Base-by-base conservation (phyloP, 1,140 invertebrate species). In the Cecropterus lyciades region DNA sequence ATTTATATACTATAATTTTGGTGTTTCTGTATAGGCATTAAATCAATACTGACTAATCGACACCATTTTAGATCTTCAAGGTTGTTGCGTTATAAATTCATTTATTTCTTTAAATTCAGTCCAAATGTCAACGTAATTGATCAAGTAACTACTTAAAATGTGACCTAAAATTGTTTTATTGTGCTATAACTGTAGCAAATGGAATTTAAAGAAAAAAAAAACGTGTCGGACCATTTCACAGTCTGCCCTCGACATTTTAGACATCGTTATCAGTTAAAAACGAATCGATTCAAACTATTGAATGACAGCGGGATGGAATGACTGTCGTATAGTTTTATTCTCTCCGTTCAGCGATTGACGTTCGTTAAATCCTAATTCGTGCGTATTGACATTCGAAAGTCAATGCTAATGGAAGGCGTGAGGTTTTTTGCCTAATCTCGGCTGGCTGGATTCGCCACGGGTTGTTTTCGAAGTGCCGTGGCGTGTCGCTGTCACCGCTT, bases 381-480 rank as follows among this genome's bases (percentile, higher is more conserved):
- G 87, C 85, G 85, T 88, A 88, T 87, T 88, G 85, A 87, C 84
- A 82, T 85, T 86, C 69, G 85, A 87, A 87, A 87, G 81, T 84
- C 85, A 81, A 72, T 72, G 77, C 71, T 90, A 90, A 90, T 90
- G 85, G 85, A 84, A 75, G 80, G 79, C 82, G 82, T 82, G 77
- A 77, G 79, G 71, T 90, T 88, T 88, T 88, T 90, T 88, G 76
- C 79, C 85, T 87, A 85, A 90, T 87, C 84, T 83, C 73, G 72
- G 65, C 62, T 57, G 67, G 79, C 64, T 80, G 85, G 82, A 84
- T 90, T 88, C 76, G 82, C 77, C 67, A 83, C 85, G 87, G 83
- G 67, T 83, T 87, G 85, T 90, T 84, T 84, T 80, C 76, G 73
- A 77, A 88, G 85, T 87, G 84, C 70, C 77, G 79, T 81, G 75